A percentile compares a stretch with the other conserved stretches of the same genome.
Conservation (phyloP, 2,113 vertebrate species). For the Desmodus rotundus region DNA sequence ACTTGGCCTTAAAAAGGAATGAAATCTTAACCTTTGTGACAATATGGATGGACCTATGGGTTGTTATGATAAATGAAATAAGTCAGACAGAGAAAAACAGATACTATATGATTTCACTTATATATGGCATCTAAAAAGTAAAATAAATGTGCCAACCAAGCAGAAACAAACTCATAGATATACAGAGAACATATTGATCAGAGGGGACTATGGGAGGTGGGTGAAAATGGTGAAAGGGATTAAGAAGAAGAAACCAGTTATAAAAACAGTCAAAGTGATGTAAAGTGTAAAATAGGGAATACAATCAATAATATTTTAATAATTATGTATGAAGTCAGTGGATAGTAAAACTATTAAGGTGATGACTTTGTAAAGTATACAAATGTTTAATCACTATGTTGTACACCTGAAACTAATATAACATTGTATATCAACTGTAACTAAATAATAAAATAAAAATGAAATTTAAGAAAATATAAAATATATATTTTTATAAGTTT, state of each 20-base stretch:
- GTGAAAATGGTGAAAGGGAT: not conserved
- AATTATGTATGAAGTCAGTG: not conserved
- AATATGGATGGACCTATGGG: not conserved
- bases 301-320: not conserved
- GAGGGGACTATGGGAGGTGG: not conserved
- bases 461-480: not conserved
- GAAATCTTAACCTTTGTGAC: not conserved
- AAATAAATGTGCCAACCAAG: not conserved
- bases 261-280: not conserved
- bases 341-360: not conserved
- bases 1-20: not conserved
- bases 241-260: not conserved
- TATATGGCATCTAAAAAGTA: not conserved
- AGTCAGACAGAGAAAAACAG: not conserved
- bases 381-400: not conserved
- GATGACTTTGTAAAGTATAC: not conserved
- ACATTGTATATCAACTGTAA: not conserved
- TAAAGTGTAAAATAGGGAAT: not conserved
- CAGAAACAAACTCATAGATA: not conserved
- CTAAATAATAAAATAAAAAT: not conserved
- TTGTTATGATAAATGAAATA: not conserved
- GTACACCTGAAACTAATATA: not conserved
- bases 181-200: not conserved
- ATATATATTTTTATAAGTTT: too few species aligned
- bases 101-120: not conserved